Evolutionary conservation across 2,797 vertebrate species (phyloP).

Genomic region (Falco berigora): DNA sequence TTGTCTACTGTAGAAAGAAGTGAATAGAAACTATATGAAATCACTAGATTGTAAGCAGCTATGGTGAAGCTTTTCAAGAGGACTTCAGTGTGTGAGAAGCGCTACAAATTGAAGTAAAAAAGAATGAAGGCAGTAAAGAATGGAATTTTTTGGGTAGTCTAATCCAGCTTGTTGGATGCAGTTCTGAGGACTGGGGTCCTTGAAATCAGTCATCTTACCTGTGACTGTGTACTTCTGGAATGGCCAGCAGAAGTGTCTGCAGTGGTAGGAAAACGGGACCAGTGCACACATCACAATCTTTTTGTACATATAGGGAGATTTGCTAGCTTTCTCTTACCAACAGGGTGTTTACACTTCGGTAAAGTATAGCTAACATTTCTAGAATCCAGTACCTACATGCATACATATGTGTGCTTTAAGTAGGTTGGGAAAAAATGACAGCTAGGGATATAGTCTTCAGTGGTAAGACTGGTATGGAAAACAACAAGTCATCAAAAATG

Average conservation of each 20-base stretch:
- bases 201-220: not conserved
- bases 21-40: not conserved
- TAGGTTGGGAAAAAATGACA: not conserved
- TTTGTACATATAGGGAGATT: not conserved
- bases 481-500: not conserved
- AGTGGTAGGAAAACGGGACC: not conserved
- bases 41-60: not conserved
- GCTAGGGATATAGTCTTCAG: not conserved
- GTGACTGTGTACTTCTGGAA: not conserved
- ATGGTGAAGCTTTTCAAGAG: not conserved
- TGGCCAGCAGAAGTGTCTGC: not conserved
- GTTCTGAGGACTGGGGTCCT: not conserved
- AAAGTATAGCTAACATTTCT: not conserved
- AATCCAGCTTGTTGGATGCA: not conserved
- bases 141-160: not conserved
- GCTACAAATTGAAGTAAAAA: not conserved
- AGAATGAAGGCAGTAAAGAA: not conserved
- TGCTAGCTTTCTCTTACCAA: not conserved
- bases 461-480: not conserved
- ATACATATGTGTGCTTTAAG: rapidly evolving
- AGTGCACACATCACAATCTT: not conserved
- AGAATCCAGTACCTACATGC: not conserved
- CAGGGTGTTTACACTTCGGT: not conserved
- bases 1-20: not conserved
- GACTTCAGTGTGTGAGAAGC: not conserved